These are phyloP conservation scores for Drosophila conformis DNA, from an alignment of 2,888 invertebrate genomes.

Conservation along the genomic window DNA sequence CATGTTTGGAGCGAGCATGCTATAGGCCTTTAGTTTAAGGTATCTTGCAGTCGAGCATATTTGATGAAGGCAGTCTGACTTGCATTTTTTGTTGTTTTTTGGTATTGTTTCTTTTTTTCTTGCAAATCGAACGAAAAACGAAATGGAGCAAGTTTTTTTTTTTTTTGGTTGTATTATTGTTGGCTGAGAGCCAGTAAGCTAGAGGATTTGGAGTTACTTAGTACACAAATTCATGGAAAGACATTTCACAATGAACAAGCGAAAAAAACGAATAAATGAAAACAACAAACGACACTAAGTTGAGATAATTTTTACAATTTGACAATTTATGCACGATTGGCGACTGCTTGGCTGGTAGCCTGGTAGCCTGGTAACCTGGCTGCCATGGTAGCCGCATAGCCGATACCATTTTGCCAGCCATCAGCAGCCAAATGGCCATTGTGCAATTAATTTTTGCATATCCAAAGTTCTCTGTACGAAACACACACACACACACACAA, in stretches of 20 bases:
- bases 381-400: slow-evolving; percentile 11
- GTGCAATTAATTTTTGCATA: slow-evolving; percentile 75
- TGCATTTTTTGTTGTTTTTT: slow-evolving; percentile 29
- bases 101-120: slow-evolving; percentile 32
- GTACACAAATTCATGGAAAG: slow-evolving; percentile 66
- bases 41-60: slow-evolving; percentile 12
- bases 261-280: slow-evolving; percentile 27
- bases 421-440: slow-evolving; percentile 49
- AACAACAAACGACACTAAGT: slow-evolving; percentile 64
- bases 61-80: background rate
- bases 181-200: slow-evolving; percentile 11
- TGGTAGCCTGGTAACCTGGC: slow-evolving; percentile 20
- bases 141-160: slow-evolving; percentile 68
- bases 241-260: slow-evolving; percentile 71
- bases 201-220: slow-evolving; percentile 52
- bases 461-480: slow-evolving; percentile 58
- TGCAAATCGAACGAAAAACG: slow-evolving; percentile 72
- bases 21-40: background rate
- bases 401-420: slow-evolving; percentile 18
- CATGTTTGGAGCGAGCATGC: background rate
- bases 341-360: slow-evolving; percentile 34
- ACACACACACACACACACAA: background rate
- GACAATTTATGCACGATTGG: slow-evolving; percentile 80
- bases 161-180: background rate
- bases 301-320: slow-evolving; percentile 82